Base-by-base conservation (phyloP, 2,888 invertebrate species). In the Sceliomorpha sp. region DNA sequence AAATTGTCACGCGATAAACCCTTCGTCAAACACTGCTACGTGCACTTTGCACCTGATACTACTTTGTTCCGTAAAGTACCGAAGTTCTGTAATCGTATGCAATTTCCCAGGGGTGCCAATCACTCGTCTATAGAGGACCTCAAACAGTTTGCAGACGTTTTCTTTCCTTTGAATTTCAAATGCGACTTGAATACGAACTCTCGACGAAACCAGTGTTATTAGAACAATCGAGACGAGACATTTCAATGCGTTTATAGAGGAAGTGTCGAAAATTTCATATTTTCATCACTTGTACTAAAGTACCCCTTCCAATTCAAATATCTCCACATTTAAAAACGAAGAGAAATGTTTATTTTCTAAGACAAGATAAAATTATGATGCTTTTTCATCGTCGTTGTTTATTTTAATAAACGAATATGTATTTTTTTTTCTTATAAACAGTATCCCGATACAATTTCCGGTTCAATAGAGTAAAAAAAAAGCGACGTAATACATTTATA, bases 101-200 rank as follows among this genome's bases (percentile, higher is more conserved):
- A 58, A 62, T 66, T 66, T 70, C 70, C 66, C 70, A 58, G 15
- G 66, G 56, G 70, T 53, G 56, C 53, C 62, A 66, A 70, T 70
- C 62, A 67, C 58, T 32, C 17, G 56, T 15, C 44, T 56, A 29
- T 44, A 44, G n/a, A 44, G 37, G 31, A 31, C 48, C 40, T 47
- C 55, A 31, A 56, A 48, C 37, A 44, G 44, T 56, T 47, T 36
- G 20, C 17, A 10, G 40, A 10, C 37, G 12, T 66, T 58, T 58
- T 51, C 58, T 66, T 58, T 45, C 31, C 51, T 58, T 58, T 58
- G 58, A 66, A 51, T 66, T 66, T 66, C 51, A 66, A 66, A 58
- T 58, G 26, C 44, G 42, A 36, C 32, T n/a, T n/a, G n/a, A n/a
- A n/a, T n/a, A 32, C 55, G 32, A 47, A 47, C 31, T 26, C 15